These are phyloP conservation scores for Pangasius mekongensis DNA, from an alignment of 2,797 vertebrate genomes.

Conservation along the genomic window DNA sequence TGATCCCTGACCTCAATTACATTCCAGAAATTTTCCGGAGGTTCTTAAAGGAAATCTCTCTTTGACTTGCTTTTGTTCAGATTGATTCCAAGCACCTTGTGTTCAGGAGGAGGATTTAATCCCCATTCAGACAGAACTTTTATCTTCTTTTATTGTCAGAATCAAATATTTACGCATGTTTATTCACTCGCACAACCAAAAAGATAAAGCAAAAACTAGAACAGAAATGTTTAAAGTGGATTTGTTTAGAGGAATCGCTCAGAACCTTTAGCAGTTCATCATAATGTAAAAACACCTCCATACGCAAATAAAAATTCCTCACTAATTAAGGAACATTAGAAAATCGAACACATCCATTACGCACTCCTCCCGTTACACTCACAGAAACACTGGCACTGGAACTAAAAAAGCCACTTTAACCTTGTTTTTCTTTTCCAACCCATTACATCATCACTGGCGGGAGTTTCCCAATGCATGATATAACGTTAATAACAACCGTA, in stretches of 20 bases:
- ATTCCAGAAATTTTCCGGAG: neutral
- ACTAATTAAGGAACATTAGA: neutral
- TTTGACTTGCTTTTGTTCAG: neutral
- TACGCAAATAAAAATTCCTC: neutral
- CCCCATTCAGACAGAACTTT: neutral
- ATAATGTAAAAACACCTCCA: too few species aligned
- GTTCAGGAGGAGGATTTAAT: neutral
- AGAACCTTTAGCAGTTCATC: neutral
- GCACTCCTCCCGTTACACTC: neutral
- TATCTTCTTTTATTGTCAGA: neutral
- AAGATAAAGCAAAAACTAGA: neutral
- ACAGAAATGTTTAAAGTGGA: neutral
- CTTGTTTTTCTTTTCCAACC: neutral
- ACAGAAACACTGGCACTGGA: neutral
- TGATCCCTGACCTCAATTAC: neutral
- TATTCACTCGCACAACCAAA: neutral
- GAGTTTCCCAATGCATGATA: conserved; percentile 3
- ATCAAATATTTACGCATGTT: neutral
- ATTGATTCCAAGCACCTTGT: neutral
- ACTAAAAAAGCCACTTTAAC: neutral
- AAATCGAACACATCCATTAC: neutral
- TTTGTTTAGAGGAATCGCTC: neutral
- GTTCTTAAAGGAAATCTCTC: neutral
- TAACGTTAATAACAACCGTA: neutral
- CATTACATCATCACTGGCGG: conserved; percentile 5